A percentile compares a stretch with the other conserved stretches of the same genome.
Conservation (phyloP, 1,140 invertebrate species). For the Portunus trituberculatus region DNA sequence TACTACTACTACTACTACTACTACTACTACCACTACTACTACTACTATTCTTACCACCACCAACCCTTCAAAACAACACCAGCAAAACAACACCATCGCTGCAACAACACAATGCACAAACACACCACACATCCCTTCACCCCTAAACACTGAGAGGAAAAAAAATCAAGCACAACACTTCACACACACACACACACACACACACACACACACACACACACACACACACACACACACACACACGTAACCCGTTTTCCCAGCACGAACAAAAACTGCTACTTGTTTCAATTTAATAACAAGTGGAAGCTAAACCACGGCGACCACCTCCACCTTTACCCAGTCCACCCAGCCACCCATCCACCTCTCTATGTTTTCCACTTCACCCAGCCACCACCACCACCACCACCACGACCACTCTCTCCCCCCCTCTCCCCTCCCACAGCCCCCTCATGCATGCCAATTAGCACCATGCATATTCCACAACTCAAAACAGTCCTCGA, state of each 20-base stretch:
- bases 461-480: conserved; percentile 25
- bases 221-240: not conserved
- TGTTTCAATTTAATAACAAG: not conserved
- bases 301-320: not conserved
- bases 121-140: not conserved
- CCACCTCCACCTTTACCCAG: conserved; percentile 13
- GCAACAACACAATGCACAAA: not conserved
- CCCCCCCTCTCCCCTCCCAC: not conserved
- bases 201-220: not conserved
- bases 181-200: not conserved
- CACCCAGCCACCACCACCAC: not conserved
- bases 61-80: too few relatives aligned
- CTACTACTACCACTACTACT: too few relatives aligned
- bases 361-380: not conserved
- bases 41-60: too few relatives aligned
- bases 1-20: too few relatives aligned
- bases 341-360: not conserved
- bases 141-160: too few relatives aligned
- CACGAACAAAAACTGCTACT: not conserved
- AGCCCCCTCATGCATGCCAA: not conserved
- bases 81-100: too few relatives aligned
- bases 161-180: too few relatives aligned
- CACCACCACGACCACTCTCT: not conserved
- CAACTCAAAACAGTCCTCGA: too few relatives aligned
- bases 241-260: not conserved